These are phyloP conservation scores for Crotalus horridus DNA, from an alignment of 2,113 vertebrate genomes.

Conservation along the genomic window DNA sequence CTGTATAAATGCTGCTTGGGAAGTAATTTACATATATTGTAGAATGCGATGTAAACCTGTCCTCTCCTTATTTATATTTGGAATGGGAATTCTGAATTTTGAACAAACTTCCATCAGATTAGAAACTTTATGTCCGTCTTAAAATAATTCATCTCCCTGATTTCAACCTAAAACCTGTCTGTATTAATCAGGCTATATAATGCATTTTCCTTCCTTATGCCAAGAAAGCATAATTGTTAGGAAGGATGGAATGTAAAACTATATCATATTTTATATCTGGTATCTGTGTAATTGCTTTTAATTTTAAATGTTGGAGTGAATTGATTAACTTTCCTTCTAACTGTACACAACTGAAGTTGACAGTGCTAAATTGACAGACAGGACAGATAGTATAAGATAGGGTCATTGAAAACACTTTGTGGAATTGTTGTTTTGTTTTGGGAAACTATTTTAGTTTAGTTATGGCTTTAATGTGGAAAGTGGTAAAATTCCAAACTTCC, in stretches of 20 bases:
- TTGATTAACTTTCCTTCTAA: neutral
- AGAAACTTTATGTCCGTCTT: neutral
- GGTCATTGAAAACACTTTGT: neutral
- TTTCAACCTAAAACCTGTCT: neutral
- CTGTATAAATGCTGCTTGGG: neutral
- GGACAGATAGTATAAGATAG: neutral
- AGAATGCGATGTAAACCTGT: neutral
- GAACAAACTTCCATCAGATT: neutral
- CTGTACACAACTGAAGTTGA: conserved; percentile 7
- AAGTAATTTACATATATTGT: neutral
- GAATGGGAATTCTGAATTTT: neutral
- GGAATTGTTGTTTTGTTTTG: neutral
- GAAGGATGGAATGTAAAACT: neutral
- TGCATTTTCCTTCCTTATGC: neutral
- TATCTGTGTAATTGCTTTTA: neutral
- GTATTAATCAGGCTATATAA: neutral
- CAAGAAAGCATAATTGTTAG: neutral
- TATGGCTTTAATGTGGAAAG: neutral
- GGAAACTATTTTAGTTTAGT: neutral
- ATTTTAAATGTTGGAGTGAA: neutral
- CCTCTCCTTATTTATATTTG: neutral
- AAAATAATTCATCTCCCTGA: neutral
- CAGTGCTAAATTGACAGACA: neutral
- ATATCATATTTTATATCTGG: neutral
- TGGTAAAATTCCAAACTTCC: neutral